Evolutionary conservation across 2,888 invertebrate genomes (phyloP).

Genomic region (Phalangium opilio): DNA sequence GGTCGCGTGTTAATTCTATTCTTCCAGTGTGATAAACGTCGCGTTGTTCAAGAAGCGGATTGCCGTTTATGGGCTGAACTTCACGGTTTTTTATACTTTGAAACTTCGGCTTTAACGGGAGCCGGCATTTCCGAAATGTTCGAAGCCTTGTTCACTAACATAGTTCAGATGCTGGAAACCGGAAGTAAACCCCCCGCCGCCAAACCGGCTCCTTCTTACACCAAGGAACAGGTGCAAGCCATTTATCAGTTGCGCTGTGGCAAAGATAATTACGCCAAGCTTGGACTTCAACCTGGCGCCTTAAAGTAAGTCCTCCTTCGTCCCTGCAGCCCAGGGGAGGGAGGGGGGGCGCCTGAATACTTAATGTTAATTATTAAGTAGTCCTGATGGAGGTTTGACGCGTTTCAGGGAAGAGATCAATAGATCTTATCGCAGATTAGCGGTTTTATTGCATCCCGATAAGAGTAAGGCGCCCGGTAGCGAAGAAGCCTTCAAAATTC

Average conservation of each 20-base stretch:
- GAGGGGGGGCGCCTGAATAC: too few relatives aligned
- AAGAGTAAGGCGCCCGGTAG: slow-evolving; percentile 34
- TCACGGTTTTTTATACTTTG: slow-evolving; percentile 9
- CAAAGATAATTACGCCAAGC: slow-evolving; percentile 2
- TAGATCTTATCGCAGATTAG: slow-evolving; percentile 32
- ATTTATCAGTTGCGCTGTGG: slow-evolving; percentile 1
- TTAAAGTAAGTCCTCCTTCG: neutral
- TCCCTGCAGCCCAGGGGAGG: too few relatives aligned
- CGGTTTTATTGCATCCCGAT: slow-evolving; percentile 34
- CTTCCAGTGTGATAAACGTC: slow-evolving; percentile 2
- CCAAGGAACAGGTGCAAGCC: slow-evolving; percentile 3
- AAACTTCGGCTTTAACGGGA: slow-evolving; percentile 7
- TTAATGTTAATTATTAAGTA: too few relatives aligned
- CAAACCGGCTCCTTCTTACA: neutral
- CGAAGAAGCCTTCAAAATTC: slow-evolving; percentile 34
- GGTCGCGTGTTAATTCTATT: too few relatives aligned
- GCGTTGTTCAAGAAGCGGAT: slow-evolving; percentile 7
- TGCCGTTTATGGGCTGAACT: slow-evolving; percentile 12
- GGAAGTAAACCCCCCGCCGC: neutral
- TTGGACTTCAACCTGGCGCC: slow-evolving; percentile 3
- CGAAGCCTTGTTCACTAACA: slow-evolving; percentile 1
- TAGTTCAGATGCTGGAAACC: slow-evolving; percentile 1
- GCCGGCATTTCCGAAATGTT: slow-evolving; percentile 5
- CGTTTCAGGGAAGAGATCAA: slow-evolving; percentile 30
- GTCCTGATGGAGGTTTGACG: too few relatives aligned